Evolutionary conservation across 2,888 invertebrate genomes (phyloP).

Genomic region (Meteorus colon): DNA sequence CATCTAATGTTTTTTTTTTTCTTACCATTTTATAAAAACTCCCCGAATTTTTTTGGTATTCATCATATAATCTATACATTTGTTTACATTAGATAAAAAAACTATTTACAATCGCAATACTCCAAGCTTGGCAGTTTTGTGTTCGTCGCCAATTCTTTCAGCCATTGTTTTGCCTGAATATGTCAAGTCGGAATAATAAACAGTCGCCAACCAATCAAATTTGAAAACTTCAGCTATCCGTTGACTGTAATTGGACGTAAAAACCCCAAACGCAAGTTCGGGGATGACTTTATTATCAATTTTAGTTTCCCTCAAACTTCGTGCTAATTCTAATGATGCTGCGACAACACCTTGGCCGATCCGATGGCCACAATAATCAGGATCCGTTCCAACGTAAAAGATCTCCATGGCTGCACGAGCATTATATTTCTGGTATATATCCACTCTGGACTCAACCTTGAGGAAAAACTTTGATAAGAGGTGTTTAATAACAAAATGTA

Average conservation of each 20-base stretch:
- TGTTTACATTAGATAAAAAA: neutral
- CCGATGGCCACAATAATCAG: slow-evolving; percentile 75
- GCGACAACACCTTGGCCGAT: slow-evolving; percentile 76
- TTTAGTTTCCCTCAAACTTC: slow-evolving; percentile 27
- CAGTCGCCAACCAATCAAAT: slow-evolving; percentile 76
- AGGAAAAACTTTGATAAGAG: slow-evolving; percentile 9
- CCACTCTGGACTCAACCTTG: slow-evolving; percentile 60
- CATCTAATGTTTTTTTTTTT: too few species aligned
- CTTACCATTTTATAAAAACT: too few species aligned
- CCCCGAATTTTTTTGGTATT: too few species aligned
- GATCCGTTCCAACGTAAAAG: slow-evolving; percentile 79
- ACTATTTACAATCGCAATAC: slow-evolving; percentile 50
- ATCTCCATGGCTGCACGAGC: slow-evolving; percentile 79
- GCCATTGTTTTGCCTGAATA: slow-evolving; percentile 78
- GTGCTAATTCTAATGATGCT: slow-evolving; percentile 74
- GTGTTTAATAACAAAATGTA: neutral
- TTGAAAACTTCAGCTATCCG: slow-evolving; percentile 76
- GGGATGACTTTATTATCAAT: slow-evolving; percentile 61
- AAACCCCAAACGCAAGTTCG: slow-evolving; percentile 77
- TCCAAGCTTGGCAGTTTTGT: slow-evolving; percentile 54
- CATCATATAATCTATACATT: neutral
- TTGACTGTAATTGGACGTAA: slow-evolving; percentile 78
- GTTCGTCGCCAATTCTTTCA: slow-evolving; percentile 74
- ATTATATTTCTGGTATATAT: slow-evolving; percentile 77
- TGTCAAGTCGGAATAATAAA: slow-evolving; percentile 76